Percentiles rank a stretch among this genome's conserved stretches.
These are phyloP conservation scores for Eristalis arbustorum DNA, from an alignment of 2,888 invertebrate species.

Conservation along the genomic window DNA sequence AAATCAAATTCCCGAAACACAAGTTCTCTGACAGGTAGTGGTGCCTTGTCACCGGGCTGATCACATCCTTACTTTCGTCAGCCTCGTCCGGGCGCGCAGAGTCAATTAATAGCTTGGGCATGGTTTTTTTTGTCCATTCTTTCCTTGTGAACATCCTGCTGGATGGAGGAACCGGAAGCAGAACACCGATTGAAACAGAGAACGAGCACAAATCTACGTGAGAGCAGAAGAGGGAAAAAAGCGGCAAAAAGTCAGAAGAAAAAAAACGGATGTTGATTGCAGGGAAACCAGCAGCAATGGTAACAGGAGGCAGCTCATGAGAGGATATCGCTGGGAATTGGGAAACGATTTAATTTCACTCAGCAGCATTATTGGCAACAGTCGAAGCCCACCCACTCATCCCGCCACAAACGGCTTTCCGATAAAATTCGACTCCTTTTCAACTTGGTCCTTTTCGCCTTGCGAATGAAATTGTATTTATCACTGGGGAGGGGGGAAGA, in stretches of 20 bases:
- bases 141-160: conserved; percentile 6
- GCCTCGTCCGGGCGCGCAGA: conserved; percentile 16
- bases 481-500: conserved; percentile 16
- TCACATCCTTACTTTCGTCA: conserved; percentile 34
- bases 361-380: conserved; percentile 42
- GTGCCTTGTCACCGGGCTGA: conserved; percentile 41
- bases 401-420: conserved; percentile 44
- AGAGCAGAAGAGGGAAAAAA: conserved; percentile 6
- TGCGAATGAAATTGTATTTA: conserved; percentile 47
- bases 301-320: neutral
- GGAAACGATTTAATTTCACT: conserved; percentile 62
- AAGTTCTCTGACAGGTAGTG: conserved; percentile 51
- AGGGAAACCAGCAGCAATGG: conserved; percentile 4
- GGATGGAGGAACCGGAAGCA: conserved; percentile 21
- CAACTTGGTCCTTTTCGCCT: conserved; percentile 7
- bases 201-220: neutral
- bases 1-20: neutral
- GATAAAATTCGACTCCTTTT: conserved; percentile 46
- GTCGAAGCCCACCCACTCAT: neutral
- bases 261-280: conserved; percentile 32
- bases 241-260: neutral
- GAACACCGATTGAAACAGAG: conserved; percentile 42
- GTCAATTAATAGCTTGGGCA: conserved; percentile 64
- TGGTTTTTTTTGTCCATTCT: conserved; percentile 16
- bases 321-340: neutral